Conservation (phyloP, 2,888 invertebrate genomes). For the Drosophila maculinotata region DNA sequence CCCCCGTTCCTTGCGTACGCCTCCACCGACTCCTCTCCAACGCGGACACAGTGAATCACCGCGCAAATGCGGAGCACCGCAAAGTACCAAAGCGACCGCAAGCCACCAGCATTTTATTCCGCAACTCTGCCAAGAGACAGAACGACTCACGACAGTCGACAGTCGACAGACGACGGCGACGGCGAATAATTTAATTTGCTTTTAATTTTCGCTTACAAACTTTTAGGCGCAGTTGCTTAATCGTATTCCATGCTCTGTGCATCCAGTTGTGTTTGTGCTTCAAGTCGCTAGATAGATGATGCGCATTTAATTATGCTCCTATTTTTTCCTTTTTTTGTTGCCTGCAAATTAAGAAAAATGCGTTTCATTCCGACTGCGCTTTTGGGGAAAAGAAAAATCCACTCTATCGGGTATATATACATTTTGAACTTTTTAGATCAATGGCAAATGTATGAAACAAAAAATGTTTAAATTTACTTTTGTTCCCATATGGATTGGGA, state of each 20-base stretch:
- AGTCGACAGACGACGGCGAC: too few relatives aligned
- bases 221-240: conserved; percentile 46
- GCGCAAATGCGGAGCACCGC: conserved; percentile 29
- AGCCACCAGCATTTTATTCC: conserved; percentile 37
- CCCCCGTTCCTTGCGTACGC: conserved; percentile 36
- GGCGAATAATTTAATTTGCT: conserved; percentile 64
- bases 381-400: too few relatives aligned
- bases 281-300: conserved; percentile 16
- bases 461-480: background rate
- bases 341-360: conserved; percentile 30
- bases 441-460: background rate
- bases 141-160: conserved; percentile 19
- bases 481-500: background rate
- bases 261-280: too few relatives aligned
- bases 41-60: conserved; percentile 35
- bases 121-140: conserved; percentile 17
- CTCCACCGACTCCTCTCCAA: background rate
- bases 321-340: conserved; percentile 3
- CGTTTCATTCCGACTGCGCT: conserved; percentile 5
- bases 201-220: conserved; percentile 61
- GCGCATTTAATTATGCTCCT: conserved; percentile 28
- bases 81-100: conserved; percentile 40
- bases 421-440: background rate
- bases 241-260: conserved; percentile 31
- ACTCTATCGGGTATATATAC: background rate